Percentiles rank a stretch among this genome's conserved stretches.
phyloP scores from a whole-genome alignment of 2,797 vertebrate species.

The Enteromius unitaeniatus region DNA sequence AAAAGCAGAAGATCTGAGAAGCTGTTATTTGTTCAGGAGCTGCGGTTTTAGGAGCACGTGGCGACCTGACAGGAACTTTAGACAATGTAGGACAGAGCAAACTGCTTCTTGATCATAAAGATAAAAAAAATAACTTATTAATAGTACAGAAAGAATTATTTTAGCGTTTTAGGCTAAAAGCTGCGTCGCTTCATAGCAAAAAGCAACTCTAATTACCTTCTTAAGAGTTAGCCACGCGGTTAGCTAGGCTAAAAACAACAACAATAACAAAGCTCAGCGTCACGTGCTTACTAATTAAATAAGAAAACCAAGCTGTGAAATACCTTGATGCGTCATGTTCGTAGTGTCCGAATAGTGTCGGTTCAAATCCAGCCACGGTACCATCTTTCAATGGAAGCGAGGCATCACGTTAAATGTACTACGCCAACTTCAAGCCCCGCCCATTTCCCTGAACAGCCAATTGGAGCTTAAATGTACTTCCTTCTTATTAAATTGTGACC shows the following conservation, averaged over 20 bases:
- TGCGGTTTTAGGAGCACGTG: neutral
- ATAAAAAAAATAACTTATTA: neutral
- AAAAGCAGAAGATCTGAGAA: neutral
- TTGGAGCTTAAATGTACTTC: neutral
- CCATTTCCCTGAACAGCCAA: neutral
- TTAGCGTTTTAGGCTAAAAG: neutral
- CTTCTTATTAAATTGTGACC: neutral
- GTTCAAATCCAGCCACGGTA: neutral
- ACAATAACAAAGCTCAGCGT: neutral
- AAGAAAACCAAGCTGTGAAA: neutral
- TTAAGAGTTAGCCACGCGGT: neutral
- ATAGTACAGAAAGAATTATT: too few species aligned
- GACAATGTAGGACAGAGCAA: neutral
- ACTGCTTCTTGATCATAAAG: neutral
- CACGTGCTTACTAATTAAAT: neutral
- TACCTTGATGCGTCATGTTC: constrained; percentile 25
- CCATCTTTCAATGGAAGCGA: neutral
- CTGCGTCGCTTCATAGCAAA: neutral
- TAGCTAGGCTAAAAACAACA: neutral
- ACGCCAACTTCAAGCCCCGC: neutral
- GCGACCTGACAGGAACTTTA: constrained; percentile 5
- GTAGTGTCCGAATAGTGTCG: neutral
- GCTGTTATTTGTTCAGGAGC: neutral
- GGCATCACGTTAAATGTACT: neutral
- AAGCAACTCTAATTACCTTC: neutral